phyloP scores from a whole-genome alignment of 2,797 vertebrate genomes.

The Sebastes iracundus region DNA sequence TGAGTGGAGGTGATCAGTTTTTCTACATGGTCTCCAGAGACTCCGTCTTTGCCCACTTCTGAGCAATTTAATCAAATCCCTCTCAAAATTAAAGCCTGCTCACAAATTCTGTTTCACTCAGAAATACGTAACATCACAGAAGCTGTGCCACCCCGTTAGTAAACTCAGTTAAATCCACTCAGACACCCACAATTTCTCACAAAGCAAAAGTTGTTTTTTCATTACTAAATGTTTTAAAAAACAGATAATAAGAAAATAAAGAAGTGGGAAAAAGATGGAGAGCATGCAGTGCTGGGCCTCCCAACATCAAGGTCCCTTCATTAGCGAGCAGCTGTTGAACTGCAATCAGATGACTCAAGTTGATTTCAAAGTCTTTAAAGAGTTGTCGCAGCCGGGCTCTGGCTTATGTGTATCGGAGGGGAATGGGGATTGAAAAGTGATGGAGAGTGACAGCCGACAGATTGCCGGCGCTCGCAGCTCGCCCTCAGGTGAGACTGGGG shows the following conservation, averaged over 20 bases:
- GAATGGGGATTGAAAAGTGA: conserved; percentile 70
- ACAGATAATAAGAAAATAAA: conserved; percentile 14
- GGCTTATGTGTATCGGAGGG: conserved; percentile 50
- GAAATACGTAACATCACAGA: background rate
- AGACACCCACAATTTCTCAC: background rate
- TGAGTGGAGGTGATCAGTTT: no score
- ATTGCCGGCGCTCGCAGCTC: conserved; percentile 63
- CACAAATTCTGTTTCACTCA: background rate
- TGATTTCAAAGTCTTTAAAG: conserved; percentile 71
- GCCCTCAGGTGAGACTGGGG: conserved; percentile 71
- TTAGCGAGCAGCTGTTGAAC: conserved; percentile 61
- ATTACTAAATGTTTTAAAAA: background rate
- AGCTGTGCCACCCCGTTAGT: background rate
- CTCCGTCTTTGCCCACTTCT: background rate
- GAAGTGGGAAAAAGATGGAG: background rate
- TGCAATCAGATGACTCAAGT: conserved; percentile 55
- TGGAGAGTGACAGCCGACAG: conserved; percentile 79
- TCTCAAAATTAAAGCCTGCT: background rate
- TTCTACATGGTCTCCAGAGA: no score
- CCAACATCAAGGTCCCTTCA: conserved; percentile 47
- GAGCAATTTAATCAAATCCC: background rate
- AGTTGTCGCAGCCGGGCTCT: conserved; percentile 40
- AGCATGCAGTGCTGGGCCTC: background rate
- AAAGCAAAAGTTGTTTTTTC: background rate
- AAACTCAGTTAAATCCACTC: background rate